These are phyloP conservation scores for Chesias legatella DNA, from an alignment of 2,888 invertebrate genomes.

Conservation along the genomic window DNA sequence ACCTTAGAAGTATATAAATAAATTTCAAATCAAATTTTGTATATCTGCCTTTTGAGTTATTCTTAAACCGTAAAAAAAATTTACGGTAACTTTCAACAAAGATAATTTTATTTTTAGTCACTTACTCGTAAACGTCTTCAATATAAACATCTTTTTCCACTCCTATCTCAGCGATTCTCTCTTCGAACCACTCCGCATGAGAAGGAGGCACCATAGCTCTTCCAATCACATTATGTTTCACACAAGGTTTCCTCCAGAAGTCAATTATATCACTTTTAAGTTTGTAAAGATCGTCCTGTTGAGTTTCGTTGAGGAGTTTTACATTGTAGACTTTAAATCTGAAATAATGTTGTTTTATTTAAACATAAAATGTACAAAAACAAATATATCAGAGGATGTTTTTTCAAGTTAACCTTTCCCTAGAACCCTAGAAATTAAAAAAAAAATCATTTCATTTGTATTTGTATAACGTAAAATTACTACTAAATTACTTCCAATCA, in stretches of 20 bases:
- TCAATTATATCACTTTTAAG: conserved; percentile 52
- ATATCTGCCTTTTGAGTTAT: too few relatives aligned
- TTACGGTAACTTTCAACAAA: too few relatives aligned
- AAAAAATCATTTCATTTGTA: too few relatives aligned
- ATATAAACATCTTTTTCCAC: conserved; percentile 43
- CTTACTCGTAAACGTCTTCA: conserved; percentile 59
- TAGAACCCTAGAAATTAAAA: too few relatives aligned
- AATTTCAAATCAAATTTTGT: too few relatives aligned
- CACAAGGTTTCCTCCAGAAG: conserved; percentile 51
- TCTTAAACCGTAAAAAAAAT: too few relatives aligned
- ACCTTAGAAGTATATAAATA: conserved; percentile 37
- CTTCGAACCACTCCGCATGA: conserved; percentile 56
- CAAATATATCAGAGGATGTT: too few relatives aligned
- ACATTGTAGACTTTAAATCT: conserved; percentile 61
- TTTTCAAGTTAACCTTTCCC: too few relatives aligned
- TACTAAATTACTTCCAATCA: too few relatives aligned
- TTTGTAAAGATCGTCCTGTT: conserved; percentile 41
- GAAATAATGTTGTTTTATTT: too few relatives aligned
- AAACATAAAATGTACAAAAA: too few relatives aligned
- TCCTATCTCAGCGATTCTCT: conserved; percentile 38
- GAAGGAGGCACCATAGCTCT: conserved; percentile 58
- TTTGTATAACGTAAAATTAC: too few relatives aligned
- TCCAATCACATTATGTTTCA: conserved; percentile 44
- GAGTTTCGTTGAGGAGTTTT: conserved; percentile 34
- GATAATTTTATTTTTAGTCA: conserved; percentile 11